These are phyloP conservation scores for Ophiodon elongatus DNA, from an alignment of 2,113 vertebrate genomes.

Conservation along the genomic window DNA sequence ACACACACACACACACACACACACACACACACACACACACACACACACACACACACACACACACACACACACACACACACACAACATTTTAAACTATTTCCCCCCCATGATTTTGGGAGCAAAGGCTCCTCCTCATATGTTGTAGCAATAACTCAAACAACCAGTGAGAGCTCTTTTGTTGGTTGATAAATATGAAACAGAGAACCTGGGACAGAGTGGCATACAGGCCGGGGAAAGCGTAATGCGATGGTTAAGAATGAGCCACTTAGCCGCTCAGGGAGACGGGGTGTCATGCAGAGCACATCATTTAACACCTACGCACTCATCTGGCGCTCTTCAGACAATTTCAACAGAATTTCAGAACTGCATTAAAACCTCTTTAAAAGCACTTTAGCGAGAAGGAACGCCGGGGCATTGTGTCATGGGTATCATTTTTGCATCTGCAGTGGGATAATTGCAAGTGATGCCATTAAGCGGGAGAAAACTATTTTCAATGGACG, in stretches of 20 bases:
- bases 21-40: too few relatives aligned
- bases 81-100: not conserved
- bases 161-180: constrained; percentile 44
- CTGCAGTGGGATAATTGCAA: constrained; percentile 68
- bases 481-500: constrained; percentile 60
- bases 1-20: too few relatives aligned
- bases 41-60: too few relatives aligned
- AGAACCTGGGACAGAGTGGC: constrained; percentile 27
- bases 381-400: constrained; percentile 69
- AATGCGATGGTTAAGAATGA: constrained; percentile 68
- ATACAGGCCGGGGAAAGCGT: constrained; percentile 26
- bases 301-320: constrained; percentile 77
- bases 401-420: constrained; percentile 61
- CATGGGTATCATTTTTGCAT: constrained; percentile 67
- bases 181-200: constrained; percentile 24
- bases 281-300: constrained; percentile 70
- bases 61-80: too few relatives aligned
- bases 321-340: constrained; percentile 72
- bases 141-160: constrained; percentile 48
- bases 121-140: constrained; percentile 12
- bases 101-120: constrained; percentile 14
- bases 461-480: constrained; percentile 64
- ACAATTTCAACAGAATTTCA: constrained; percentile 75
- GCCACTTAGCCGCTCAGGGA: constrained; percentile 75
- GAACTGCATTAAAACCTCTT: constrained; percentile 77